Evolutionary conservation across 1,140 invertebrate genomes (phyloP).

Genomic region (Hyles vespertilio): DNA sequence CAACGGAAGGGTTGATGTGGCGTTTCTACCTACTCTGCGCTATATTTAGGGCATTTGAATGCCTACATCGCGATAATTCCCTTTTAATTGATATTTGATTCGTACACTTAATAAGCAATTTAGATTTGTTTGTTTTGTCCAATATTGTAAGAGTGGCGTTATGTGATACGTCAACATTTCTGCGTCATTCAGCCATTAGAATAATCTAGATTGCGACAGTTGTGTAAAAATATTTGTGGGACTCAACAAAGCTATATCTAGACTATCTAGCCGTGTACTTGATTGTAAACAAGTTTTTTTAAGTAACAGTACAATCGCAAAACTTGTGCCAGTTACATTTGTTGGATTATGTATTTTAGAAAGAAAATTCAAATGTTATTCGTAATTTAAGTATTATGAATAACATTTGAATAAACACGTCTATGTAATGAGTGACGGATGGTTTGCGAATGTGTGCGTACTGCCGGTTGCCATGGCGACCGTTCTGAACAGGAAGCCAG

Average conservation of each 20-base stretch:
- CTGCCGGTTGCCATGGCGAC: conserved; percentile 44
- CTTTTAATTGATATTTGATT: conserved; percentile 37
- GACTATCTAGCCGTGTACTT: no score
- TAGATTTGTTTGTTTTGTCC: background rate
- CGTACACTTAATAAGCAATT: conserved; percentile 7
- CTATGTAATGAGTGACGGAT: no score
- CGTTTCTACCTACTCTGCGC: conserved; percentile 30
- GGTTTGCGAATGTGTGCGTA: background rate
- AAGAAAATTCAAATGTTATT: no score
- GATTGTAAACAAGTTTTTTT: no score
- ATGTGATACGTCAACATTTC: conserved; percentile 1
- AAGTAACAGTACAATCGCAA: no score
- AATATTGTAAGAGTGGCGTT: background rate
- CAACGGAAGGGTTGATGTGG: conserved; percentile 49
- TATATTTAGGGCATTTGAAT: conserved; percentile 33
- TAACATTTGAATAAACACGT: no score
- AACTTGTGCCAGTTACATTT: no score
- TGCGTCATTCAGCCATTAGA: background rate
- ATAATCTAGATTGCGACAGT: conserved; percentile 4
- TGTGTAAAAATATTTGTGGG: no score
- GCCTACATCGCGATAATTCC: conserved; percentile 29
- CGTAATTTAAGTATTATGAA: no score
- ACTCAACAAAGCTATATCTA: no score
- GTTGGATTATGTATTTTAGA: no score
- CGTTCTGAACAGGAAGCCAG: conserved; percentile 19